phyloP scores from a whole-genome alignment of 2,113 vertebrate genomes.

The Pionites leucogaster region DNA sequence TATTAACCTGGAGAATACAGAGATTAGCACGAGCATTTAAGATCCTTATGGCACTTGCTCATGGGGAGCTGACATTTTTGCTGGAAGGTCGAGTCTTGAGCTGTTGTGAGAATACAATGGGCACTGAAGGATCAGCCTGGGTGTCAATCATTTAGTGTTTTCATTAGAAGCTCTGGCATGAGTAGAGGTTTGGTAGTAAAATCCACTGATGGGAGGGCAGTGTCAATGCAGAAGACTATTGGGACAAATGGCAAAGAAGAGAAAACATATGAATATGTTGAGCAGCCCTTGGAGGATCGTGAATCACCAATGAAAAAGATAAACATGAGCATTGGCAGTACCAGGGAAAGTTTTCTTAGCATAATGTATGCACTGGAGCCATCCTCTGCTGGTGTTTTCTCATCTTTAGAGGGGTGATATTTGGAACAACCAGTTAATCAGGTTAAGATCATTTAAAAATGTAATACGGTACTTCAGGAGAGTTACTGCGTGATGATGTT shows the following conservation, averaged over 20 bases:
- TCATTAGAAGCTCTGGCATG: background rate
- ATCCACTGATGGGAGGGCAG: background rate
- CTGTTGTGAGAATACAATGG: background rate
- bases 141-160: background rate
- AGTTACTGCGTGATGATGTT: background rate
- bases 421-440: background rate
- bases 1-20: background rate
- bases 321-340: background rate
- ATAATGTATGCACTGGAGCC: background rate
- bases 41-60: background rate
- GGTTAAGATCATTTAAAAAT: background rate
- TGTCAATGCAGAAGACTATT: background rate
- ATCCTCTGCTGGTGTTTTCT: background rate
- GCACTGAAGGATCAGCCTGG: background rate
- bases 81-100: background rate
- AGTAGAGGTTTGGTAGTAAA: background rate
- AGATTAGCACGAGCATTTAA: background rate
- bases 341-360: background rate
- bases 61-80: background rate
- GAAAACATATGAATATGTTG: accelerated
- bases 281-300: background rate
- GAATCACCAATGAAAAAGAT: background rate
- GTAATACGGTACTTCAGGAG: background rate
- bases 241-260: background rate
- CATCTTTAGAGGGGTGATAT: background rate